Conservation (phyloP, 2,888 invertebrate species). For the Eilema caniola region DNA sequence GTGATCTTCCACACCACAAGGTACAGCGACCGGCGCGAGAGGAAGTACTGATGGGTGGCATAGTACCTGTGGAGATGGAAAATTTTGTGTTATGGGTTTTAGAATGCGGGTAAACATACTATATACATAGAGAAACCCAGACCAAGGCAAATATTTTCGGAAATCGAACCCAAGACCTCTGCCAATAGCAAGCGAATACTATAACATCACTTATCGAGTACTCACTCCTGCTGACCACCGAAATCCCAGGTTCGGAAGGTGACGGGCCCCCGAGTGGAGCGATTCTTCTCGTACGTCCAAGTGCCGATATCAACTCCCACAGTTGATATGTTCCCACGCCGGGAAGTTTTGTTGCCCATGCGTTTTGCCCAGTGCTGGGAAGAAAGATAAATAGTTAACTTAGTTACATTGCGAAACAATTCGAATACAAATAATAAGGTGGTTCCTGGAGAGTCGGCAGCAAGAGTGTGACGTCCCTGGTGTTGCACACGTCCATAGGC, state of each 20-base stretch:
- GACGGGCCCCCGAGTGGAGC: conserved; percentile 92
- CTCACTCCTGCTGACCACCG: conserved; percentile 97
- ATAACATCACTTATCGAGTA: too few relatives aligned
- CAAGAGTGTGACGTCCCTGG: too few relatives aligned
- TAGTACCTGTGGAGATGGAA: conserved; percentile 89
- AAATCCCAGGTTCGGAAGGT: conserved; percentile 99
- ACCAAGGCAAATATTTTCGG: too few relatives aligned
- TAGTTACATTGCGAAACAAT: too few relatives aligned
- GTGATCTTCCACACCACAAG: conserved; percentile 98
- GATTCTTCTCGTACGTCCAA: conserved; percentile 94
- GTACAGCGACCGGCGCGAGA: conserved; percentile 97
- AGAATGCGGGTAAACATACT: too few relatives aligned
- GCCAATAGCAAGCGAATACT: too few relatives aligned
- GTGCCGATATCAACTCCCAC: conserved; percentile 99
- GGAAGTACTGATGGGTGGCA: conserved; percentile 99
- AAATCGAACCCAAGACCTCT: too few relatives aligned
- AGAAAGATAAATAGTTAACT: conserved; percentile 25
- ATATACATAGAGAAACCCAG: too few relatives aligned
- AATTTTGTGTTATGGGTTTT: too few relatives aligned
- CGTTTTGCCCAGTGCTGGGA: conserved; percentile 96
- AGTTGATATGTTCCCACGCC: conserved; percentile 95
- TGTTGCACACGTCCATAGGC: too few relatives aligned
- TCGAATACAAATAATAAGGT: too few relatives aligned
- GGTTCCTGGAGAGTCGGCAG: too few relatives aligned
- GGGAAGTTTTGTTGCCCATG: conserved; percentile 95